Evolutionary conservation across 2,888 invertebrate species (phyloP).

Genomic region (Eupithecia subfuscata): DNA sequence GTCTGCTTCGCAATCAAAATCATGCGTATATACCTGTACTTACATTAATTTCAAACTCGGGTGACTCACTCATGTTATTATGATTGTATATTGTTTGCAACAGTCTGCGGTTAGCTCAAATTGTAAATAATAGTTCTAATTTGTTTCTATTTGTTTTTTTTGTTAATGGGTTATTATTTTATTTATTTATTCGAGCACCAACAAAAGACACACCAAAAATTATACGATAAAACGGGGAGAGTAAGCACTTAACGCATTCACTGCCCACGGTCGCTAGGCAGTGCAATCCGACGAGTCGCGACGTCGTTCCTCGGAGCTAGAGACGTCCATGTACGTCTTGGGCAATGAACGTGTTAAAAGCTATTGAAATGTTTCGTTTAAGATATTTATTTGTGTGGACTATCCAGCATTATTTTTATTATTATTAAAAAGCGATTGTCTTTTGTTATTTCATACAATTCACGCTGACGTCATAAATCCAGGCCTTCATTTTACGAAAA

Average conservation of each 20-base stretch:
- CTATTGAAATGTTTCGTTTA: background rate
- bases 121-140: background rate
- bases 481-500: too few species aligned
- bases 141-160: background rate
- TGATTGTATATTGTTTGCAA: background rate
- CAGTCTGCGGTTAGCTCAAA: background rate
- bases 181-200: background rate
- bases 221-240: background rate
- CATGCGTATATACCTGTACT: background rate
- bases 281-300: too few species aligned
- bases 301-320: background rate
- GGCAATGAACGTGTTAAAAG: background rate
- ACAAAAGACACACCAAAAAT: background rate
- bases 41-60: background rate
- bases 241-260: background rate
- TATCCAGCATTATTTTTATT: too few species aligned
- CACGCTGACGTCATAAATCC: too few species aligned
- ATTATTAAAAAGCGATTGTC: too few species aligned
- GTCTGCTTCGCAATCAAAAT: background rate
- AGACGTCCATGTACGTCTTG: background rate
- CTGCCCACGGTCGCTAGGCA: too few species aligned
- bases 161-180: background rate
- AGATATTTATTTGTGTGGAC: too few species aligned
- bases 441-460: too few species aligned
- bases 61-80: background rate